Percentiles rank a stretch among this genome's conserved stretches.
Conservation (phyloP, 1,140 invertebrate species). For the Drosophila arawakana region DNA sequence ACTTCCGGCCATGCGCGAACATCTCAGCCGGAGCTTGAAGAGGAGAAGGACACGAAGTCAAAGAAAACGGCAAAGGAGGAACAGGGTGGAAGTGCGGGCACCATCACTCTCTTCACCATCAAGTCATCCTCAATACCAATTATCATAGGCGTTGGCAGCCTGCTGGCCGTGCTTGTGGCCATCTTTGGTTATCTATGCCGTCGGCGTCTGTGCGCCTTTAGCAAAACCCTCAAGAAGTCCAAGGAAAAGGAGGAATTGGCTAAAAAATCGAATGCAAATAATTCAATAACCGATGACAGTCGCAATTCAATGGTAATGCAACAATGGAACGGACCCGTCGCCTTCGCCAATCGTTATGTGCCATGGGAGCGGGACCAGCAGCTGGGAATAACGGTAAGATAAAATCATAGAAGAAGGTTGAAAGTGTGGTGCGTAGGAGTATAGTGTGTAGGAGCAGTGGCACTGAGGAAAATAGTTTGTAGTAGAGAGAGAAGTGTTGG, state of each 20-base stretch:
- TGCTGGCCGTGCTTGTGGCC: slow-evolving; percentile 86
- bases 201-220: slow-evolving; percentile 85
- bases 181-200: slow-evolving; percentile 85
- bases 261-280: slow-evolving; percentile 80
- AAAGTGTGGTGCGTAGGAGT: too few relatives aligned
- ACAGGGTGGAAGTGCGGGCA: slow-evolving; percentile 14
- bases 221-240: slow-evolving; percentile 83
- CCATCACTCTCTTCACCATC: slow-evolving; percentile 55
- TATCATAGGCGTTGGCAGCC: slow-evolving; percentile 85
- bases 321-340: slow-evolving; percentile 90
- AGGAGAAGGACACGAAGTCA: background rate
- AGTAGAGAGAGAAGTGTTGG: too few relatives aligned
- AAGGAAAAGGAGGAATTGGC: slow-evolving; percentile 88
- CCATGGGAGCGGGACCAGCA: slow-evolving; percentile 89
- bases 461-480: too few relatives aligned
- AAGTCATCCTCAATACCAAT: slow-evolving; percentile 86
- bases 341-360: slow-evolving; percentile 92
- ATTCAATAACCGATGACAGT: slow-evolving; percentile 74
- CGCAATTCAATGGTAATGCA: slow-evolving; percentile 86
- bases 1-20: slow-evolving; percentile 42
- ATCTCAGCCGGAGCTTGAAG: slow-evolving; percentile 1
- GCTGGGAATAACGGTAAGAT: slow-evolving; percentile 73
- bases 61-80: slow-evolving; percentile 8
- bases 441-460: too few relatives aligned
- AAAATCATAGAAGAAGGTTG: background rate